Evolutionary conservation across 2,888 invertebrate genomes (phyloP), one percentile per base, ranked within the genome.

Genomic region (Epistrophe eligans): DNA sequence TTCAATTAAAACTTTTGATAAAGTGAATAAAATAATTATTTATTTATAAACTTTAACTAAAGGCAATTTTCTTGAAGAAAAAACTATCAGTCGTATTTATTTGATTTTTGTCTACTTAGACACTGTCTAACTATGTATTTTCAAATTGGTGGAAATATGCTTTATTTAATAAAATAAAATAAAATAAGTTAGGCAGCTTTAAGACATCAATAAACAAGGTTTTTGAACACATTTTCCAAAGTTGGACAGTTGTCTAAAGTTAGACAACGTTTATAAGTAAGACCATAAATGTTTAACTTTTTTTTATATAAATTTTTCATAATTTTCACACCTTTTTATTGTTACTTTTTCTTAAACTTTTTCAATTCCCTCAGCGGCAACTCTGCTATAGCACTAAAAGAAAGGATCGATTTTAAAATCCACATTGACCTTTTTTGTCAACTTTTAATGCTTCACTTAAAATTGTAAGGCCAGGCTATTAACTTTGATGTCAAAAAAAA

Each of bases 371-470:
- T 48, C 17, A 48, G 8, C 7, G 9, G 4, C 15, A 15, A 32
- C n/a, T 4, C 15, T 55, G 55, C 5, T n/a, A 45, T 52, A 13
- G 10, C n/a, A 60, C 13, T 28, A 13, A 40, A 24, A 13, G 10
- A 17, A 60, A 67, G 2, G n/a, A 19, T 79, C 50, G 70, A 70
- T 74, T 74, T 84, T 57, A 58, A 24, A 84, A 50, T 72, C 48
- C 15, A 24, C 28, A 35, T 40, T 79, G 79, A 43, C 57, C 72
- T 50, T 79, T 67, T 52, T 6, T 10, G 7, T 40, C 13, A 58
- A 58, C 15, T 52, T 70, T 62, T 62, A 38, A 43, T 55, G 73
- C 40, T 55, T 62, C 66, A 58, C 32, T 72, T 60, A 28, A 45
- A 82, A 77, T 50, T 58, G 9, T 40, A 19, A 28, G 40, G 28